Percentiles rank a stretch among this genome's conserved stretches.
These are phyloP conservation scores for Synanceia verrucosa DNA, from an alignment of 2,797 vertebrate species.

Conservation along the genomic window DNA sequence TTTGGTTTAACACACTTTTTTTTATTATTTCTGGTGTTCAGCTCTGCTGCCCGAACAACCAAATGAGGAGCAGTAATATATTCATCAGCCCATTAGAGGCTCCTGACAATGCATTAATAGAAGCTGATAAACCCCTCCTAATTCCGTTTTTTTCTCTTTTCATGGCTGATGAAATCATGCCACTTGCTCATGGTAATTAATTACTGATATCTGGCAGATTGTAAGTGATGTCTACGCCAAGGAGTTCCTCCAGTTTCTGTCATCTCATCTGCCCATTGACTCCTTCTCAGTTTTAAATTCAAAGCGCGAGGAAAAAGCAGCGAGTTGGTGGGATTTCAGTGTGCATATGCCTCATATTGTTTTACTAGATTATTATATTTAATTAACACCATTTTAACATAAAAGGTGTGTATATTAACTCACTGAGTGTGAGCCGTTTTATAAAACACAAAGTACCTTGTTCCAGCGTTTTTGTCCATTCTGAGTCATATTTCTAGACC, in stretches of 20 bases:
- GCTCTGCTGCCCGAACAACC: constrained; percentile 28
- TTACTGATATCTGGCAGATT: constrained; percentile 77
- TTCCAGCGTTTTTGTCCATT: too few species aligned
- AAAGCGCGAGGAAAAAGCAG: constrained; percentile 27
- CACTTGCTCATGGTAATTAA: constrained; percentile 77
- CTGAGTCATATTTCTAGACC: too few species aligned
- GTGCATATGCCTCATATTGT: constrained; percentile 5
- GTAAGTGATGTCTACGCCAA: constrained; percentile 66
- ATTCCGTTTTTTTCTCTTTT: constrained; percentile 62
- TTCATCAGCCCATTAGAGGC: constrained; percentile 73
- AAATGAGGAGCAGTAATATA: constrained; percentile 69
- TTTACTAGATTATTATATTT: constrained; percentile 21
- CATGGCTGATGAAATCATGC: constrained; percentile 74
- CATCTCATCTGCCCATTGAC: constrained; percentile 57
- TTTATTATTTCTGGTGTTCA: constrained; percentile 16
- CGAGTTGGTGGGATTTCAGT: constrained; percentile 24
- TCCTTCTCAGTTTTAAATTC: constrained; percentile 38
- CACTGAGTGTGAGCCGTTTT: too few species aligned
- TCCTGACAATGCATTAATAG: constrained; percentile 76
- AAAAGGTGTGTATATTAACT: too few species aligned
- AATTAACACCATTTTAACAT: constrained; percentile 12
- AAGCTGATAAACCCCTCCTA: constrained; percentile 71
- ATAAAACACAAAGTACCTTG: too few species aligned
- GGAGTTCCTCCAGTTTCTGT: constrained; percentile 60
- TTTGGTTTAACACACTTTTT: constrained; percentile 41